Conservation (phyloP, 1,140 invertebrate genomes). For the Condylostylus longicornis region DNA sequence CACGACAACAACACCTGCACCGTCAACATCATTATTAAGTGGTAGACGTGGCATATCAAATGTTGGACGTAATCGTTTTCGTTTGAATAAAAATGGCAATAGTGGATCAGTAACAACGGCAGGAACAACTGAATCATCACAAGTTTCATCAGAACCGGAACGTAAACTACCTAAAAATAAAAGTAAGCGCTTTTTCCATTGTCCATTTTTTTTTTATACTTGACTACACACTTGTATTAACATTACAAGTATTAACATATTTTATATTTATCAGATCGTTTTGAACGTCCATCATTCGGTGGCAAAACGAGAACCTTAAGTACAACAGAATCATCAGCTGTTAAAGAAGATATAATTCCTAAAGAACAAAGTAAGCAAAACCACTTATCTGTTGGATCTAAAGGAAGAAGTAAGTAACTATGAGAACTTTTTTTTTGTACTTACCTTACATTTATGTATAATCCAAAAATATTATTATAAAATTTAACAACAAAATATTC, state of each 20-base stretch:
- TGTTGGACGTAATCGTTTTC: conserved; percentile 22
- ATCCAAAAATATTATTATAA: neutral
- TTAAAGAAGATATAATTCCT: conserved; percentile 20
- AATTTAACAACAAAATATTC: neutral
- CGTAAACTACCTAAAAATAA: conserved; percentile 9
- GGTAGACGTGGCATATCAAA: conserved; percentile 15
- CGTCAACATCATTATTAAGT: conserved; percentile 34
- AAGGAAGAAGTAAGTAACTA: conserved; percentile 21
- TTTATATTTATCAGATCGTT: conserved; percentile 17
- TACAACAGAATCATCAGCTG: conserved; percentile 15
- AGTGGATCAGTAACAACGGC: conserved; percentile 20
- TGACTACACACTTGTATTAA: neutral
- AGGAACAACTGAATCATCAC: conserved; percentile 28
- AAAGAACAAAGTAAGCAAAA: conserved; percentile 35
- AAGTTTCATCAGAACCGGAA: conserved; percentile 19
- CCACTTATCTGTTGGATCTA: conserved; percentile 23
- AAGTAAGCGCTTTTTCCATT: no score
- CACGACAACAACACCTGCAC: conserved; percentile 37
- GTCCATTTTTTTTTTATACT: neutral
- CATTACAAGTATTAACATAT: neutral
- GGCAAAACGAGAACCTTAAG: conserved; percentile 21
- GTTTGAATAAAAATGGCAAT: conserved; percentile 29
- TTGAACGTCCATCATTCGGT: conserved; percentile 25
- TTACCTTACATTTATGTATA: neutral
- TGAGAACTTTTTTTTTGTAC: neutral